Percentiles rank a stretch among this genome's conserved stretches.
These are phyloP conservation scores for Pinna nobilis DNA, from an alignment of 1,140 invertebrate genomes.

Conservation along the genomic window DNA sequence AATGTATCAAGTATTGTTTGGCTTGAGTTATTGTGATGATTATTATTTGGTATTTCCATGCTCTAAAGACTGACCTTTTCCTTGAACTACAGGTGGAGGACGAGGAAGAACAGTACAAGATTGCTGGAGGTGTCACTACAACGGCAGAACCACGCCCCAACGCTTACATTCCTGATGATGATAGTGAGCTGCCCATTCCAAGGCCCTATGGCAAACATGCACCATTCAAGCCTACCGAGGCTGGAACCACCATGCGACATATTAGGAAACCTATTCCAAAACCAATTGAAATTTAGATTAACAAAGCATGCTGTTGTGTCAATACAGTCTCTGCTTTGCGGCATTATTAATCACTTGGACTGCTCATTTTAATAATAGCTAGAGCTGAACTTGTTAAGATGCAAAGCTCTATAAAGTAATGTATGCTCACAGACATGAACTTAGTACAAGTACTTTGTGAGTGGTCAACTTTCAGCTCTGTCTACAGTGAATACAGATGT, in stretches of 20 bases:
- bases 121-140: slow-evolving; percentile 70
- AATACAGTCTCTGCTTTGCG: too few species aligned
- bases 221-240: slow-evolving; percentile 73
- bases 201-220: slow-evolving; percentile 74
- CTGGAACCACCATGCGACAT: slow-evolving; percentile 73
- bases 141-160: slow-evolving; percentile 75
- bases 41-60: background rate
- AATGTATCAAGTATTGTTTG: too few species aligned
- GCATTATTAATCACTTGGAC: too few species aligned
- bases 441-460: too few species aligned
- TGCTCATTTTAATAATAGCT: too few species aligned
- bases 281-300: slow-evolving; percentile 74
- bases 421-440: too few species aligned
- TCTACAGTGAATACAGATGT: too few species aligned
- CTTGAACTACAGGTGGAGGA: slow-evolving; percentile 68
- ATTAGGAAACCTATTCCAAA: slow-evolving; percentile 74
- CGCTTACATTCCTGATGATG: slow-evolving; percentile 75
- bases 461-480: too few species aligned
- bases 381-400: too few species aligned
- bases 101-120: slow-evolving; percentile 71
- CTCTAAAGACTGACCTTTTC: too few species aligned
- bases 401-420: too few species aligned
- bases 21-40: background rate
- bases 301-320: too few species aligned
- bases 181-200: slow-evolving; percentile 73